Base-by-base conservation (phyloP, 2,888 invertebrate species). In the Rotaria socialis region DNA sequence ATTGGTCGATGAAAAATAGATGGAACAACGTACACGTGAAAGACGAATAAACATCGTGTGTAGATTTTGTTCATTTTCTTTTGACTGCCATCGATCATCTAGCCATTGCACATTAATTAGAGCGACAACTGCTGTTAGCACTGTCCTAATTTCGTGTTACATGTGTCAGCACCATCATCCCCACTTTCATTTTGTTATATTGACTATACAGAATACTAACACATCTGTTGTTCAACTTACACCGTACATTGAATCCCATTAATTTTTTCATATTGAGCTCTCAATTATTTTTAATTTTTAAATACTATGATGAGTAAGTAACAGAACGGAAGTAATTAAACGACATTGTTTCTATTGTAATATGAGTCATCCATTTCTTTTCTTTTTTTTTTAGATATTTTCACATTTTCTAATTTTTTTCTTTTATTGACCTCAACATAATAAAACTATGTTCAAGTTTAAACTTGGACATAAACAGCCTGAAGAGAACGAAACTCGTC, bases 401-500 rank as follows among this genome's bases (percentile, higher is more conserved):
- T 19, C 67, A 19, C n/a, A 52, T 11, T 52, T 52, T 47, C 47
- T 47, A 47, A 35, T 47, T 16, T 14, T 52, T 55, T 19, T 19
- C 19, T 67, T 67, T 67, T 35, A 67, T 67, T 67, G 19, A 67
- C 19, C 19, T 35, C n/a, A 19, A 67, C 35, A 7, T 5, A 41
- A 67, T 50, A 27, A 35, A 35, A 41, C 0, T 47, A 80, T 80
- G 80, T 80, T 80, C 47, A 80, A 80, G 19, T 80, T 80, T 47
- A 80, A 80, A 47, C 43, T 80, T n/a, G 80, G 80, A 43, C 43
- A 47, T 47, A 80, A 80, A 80, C 80, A 80, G 47, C 80, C 80
- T 10, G 80, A 80, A 14, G 80, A 80, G 24, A 80, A 80, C n/a
- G 80, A 80, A 80, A n/a, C 80, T 22, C 60, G 86, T 22, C 86